Base-by-base conservation (phyloP, 2,888 invertebrate genomes). In the Helicoverpa assulta region DNA sequence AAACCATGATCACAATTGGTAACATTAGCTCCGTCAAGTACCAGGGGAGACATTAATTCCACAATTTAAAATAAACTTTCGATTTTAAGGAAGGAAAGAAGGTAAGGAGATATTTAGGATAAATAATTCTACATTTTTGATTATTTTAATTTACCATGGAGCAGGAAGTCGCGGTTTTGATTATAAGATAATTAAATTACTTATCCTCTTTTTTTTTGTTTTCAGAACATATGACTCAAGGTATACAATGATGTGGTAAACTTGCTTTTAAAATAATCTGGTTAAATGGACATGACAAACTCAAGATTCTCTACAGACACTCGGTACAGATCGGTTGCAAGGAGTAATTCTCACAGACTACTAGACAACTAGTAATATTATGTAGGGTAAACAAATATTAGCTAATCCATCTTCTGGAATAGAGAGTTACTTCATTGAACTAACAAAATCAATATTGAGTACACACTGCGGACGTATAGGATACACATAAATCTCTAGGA, bases 21-120 rank as follows among this genome's bases (percentile, higher is more conserved):
- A 40, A 40, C 40, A 14, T 40, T 40, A 40, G n/a, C 16, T 47
- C 16, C 18, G 50, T 18, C 50, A 2, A 50, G 10, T 50, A n/a
- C 18, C 50, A 26, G 18, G 18, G 0, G 18, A n/a, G 18, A 18
- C 18, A 18, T n/a, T 1, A 47, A 47, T n/a, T n/a, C n/a, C 1
- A 18, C 50, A 50, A 18, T 43, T 16, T 16, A 43, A 50, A 50
- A 50, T 47, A 47, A 18, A n/a, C 50, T 2, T 10, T 7, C 21
- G 7, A 54, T 21, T n/a, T n/a, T n/a, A n/a, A n/a, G n/a, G n/a
- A n/a, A n/a, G n/a, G n/a, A n/a, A n/a, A n/a, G n/a, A n/a, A n/a
- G n/a, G 76, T 73, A 80, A 80, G 70, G 67, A 78, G 67, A 82
- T 76, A 78, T 73, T 76, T 67, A 76, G 56, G 55, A 74, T 73